These are phyloP conservation scores for Choloepus hoffmanni DNA, from an alignment of 2,113 vertebrate species.

Conservation along the genomic window DNA sequence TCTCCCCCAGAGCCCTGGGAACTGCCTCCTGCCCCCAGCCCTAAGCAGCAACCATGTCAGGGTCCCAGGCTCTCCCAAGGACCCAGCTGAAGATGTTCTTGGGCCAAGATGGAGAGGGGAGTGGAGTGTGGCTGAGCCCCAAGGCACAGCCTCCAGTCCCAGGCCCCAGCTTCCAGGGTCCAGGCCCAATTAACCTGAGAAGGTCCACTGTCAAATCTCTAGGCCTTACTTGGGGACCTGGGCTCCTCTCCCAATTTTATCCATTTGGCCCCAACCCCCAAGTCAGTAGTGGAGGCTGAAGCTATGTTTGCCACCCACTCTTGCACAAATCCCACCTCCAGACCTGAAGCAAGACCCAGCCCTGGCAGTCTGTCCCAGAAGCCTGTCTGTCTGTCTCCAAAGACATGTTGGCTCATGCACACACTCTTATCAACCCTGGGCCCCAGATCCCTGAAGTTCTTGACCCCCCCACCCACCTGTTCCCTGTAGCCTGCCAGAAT, in stretches of 20 bases:
- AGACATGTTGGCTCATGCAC: not conserved
- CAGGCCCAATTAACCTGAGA: not conserved
- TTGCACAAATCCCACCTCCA: not conserved
- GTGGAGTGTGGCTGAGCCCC: not conserved
- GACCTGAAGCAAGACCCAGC: not conserved
- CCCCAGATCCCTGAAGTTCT: not conserved
- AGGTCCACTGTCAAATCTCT: not conserved
- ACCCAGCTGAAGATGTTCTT: not conserved
- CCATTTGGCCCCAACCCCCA: conserved; percentile 13
- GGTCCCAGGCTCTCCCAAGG: not conserved
- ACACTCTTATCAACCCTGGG: not conserved
- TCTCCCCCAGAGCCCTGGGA: not conserved
- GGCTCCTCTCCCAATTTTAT: not conserved
- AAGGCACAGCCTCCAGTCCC: not conserved
- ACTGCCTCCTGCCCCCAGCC: not conserved
- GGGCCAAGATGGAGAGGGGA: not conserved
- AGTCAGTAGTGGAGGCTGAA: not conserved
- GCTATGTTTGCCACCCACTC: not conserved
- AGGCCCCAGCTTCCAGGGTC: not conserved
- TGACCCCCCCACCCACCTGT: not conserved
- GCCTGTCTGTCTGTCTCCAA: not conserved
- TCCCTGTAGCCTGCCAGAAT: conserved; percentile 75
- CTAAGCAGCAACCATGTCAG: fast-evolving
- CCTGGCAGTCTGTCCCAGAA: not conserved
- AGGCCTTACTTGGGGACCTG: conserved; percentile 63